phyloP scores from a whole-genome alignment of 2,113 vertebrate species.

The Entelurus aequoreus region DNA sequence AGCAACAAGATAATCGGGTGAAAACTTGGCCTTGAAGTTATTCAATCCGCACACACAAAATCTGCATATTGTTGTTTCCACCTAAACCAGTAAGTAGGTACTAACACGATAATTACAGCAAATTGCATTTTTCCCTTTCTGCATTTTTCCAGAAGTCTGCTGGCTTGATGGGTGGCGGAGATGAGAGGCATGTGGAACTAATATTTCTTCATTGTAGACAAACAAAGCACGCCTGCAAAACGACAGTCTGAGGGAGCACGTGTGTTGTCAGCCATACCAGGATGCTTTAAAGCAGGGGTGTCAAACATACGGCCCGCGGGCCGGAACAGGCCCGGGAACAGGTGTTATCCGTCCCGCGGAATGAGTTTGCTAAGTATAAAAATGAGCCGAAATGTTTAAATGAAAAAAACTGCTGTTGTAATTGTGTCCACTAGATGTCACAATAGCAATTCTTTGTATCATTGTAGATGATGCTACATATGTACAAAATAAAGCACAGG shows the following conservation, averaged over 20 bases:
- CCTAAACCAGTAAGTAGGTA: slow-evolving; percentile 42
- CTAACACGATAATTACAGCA: slow-evolving; percentile 58
- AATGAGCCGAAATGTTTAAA: too few relatives aligned
- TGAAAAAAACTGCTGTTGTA: too few relatives aligned
- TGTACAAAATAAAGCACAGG: too few relatives aligned
- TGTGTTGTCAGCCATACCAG: slow-evolving; percentile 38
- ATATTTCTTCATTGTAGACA: slow-evolving; percentile 39
- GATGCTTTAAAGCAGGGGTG: too few relatives aligned
- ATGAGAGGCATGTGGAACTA: slow-evolving; percentile 60
- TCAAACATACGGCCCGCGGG: too few relatives aligned
- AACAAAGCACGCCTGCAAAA: slow-evolving; percentile 23
- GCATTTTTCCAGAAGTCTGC: slow-evolving; percentile 48
- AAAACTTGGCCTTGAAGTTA: slow-evolving; percentile 29
- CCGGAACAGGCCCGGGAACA: too few relatives aligned
- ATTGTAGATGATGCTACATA: too few relatives aligned
- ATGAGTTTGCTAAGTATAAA: too few relatives aligned
- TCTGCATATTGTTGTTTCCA: slow-evolving; percentile 29
- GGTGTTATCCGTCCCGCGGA: too few relatives aligned
- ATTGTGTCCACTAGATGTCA: too few relatives aligned
- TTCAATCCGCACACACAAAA: slow-evolving; percentile 8
- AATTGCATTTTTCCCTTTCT: slow-evolving; percentile 58
- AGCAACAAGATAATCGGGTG: slow-evolving; percentile 6
- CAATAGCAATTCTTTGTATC: too few relatives aligned
- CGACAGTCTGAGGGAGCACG: slow-evolving; percentile 37
- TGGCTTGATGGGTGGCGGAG: slow-evolving; percentile 59